Base-by-base conservation (phyloP, 1,140 invertebrate species). In the Helicoverpa zea region DNA sequence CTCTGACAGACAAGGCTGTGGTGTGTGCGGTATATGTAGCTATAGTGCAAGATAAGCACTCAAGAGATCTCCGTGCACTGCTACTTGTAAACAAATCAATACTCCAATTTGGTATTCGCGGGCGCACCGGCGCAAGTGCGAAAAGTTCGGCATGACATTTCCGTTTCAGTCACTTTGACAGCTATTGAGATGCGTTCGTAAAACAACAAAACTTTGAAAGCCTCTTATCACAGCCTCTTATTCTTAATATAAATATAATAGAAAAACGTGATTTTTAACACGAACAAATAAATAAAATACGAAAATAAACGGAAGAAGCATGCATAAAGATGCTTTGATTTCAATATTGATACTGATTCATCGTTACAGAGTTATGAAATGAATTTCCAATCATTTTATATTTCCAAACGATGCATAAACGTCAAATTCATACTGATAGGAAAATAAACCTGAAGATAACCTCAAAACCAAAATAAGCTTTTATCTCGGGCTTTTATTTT, bases 61-160 rank as follows among this genome's bases (percentile, higher is more conserved):
- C 82, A 78, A 87, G 87, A 83, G 90, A 88, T 89, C 87, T 90
- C 84, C 83, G 85, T 76, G 83, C 86, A 83, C 80, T 80, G 63
- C 81, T 90, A 88, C 89, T 91, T 90, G 92, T 94, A 95, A 95
- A 95, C 94, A 95, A 94, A 95, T 95, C 94, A 95, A 95, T 95
- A 95, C 91, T 89, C 61, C 81, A 84, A 84, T 90, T 92, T 89
- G 81, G 83, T 84, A 80, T 93, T 93, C 90, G 89, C 93, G 90
- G 70, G 51, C 54, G 54, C 63, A 51, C 93, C 90, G 70, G 51
- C 54, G 54, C 63, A 51, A 70, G 80, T 75, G 80, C 12, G 51
- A 81, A 54, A 11, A 68, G 23, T 14, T 64, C 18, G 54, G 59
- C 49, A 58, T 43, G 29, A 79, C 51, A 70, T 70, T 43, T 56